Evolutionary conservation across 2,888 invertebrate species (phyloP).

Genomic region (Callosobruchus maculatus): DNA sequence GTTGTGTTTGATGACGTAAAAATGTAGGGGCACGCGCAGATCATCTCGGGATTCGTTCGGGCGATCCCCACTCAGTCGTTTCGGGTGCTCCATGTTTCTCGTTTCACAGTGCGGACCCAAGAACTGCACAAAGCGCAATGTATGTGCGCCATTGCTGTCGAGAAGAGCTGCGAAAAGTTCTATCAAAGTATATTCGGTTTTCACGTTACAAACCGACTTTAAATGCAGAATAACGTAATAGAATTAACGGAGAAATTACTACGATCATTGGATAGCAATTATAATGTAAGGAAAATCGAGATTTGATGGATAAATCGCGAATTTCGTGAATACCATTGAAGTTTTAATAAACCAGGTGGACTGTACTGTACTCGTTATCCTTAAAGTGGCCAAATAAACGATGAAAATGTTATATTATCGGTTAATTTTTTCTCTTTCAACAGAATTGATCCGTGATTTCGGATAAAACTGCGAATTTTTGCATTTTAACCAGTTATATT

Average conservation of each 20-base stretch:
- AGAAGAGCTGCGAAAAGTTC: conserved; percentile 49
- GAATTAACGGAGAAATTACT: conserved; percentile 95
- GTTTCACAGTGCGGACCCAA: conserved; percentile 49
- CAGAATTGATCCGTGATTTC: conserved; percentile 15
- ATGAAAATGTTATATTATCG: conserved; percentile 19
- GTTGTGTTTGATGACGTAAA: conserved; percentile 22
- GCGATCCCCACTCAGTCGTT: conserved; percentile 50
- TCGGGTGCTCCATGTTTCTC: conserved; percentile 51
- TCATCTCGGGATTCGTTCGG: conserved; percentile 39
- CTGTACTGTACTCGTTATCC: conserved; percentile 37
- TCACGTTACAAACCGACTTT: conserved; percentile 54
- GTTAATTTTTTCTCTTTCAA: conserved; percentile 21
- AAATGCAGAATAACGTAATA: conserved; percentile 79
- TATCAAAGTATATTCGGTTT: conserved; percentile 49
- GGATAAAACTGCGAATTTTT: conserved; percentile 17
- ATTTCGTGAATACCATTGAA: conserved; percentile 33
- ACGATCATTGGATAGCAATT: conserved; percentile 93
- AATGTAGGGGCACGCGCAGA: conserved; percentile 39
- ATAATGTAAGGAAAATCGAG: conserved; percentile 82
- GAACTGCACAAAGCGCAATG: conserved; percentile 52
- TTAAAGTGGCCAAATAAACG: conserved; percentile 31
- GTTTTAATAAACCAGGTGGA: conserved; percentile 40
- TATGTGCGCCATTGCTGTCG: conserved; percentile 52
- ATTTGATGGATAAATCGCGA: conserved; percentile 33
- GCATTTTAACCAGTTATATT: conserved; percentile 21